These are phyloP conservation scores for Clepsis dumicolana DNA, from an alignment of 2,888 invertebrate genomes.

Conservation along the genomic window DNA sequence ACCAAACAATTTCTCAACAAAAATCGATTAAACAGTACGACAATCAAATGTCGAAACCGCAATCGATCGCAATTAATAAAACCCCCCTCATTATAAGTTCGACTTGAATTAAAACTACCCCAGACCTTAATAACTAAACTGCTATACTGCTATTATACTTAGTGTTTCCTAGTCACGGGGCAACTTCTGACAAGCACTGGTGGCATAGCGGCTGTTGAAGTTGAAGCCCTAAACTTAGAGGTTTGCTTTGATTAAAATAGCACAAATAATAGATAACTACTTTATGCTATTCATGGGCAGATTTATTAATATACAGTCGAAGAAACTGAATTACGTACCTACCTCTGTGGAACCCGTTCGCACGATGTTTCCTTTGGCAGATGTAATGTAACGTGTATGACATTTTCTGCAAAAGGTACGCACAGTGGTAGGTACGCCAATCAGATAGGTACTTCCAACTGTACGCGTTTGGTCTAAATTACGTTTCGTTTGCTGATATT, in stretches of 20 bases:
- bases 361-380: too few relatives aligned
- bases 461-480: too few relatives aligned
- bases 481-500: too few relatives aligned
- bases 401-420: too few relatives aligned
- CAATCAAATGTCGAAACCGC: background rate
- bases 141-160: background rate
- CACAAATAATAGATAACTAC: background rate
- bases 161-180: background rate
- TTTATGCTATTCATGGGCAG: too few relatives aligned
- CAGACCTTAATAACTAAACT: constrained; percentile 24
- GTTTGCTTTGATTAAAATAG: background rate
- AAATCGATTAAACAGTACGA: background rate
- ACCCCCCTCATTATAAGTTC: constrained; percentile 27
- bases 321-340: too few relatives aligned
- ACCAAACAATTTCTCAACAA: background rate
- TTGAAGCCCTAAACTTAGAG: constrained; percentile 5
- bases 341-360: too few relatives aligned
- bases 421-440: too few relatives aligned
- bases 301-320: too few relatives aligned
- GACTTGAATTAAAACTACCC: constrained; percentile 37
- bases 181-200: constrained; percentile 38
- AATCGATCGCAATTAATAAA: constrained; percentile 12
- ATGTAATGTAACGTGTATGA: too few relatives aligned
- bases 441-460: too few relatives aligned
- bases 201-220: constrained; percentile 29